Base-by-base conservation (phyloP, 2,797 vertebrate species). In the Tauraco hartlaubi region DNA sequence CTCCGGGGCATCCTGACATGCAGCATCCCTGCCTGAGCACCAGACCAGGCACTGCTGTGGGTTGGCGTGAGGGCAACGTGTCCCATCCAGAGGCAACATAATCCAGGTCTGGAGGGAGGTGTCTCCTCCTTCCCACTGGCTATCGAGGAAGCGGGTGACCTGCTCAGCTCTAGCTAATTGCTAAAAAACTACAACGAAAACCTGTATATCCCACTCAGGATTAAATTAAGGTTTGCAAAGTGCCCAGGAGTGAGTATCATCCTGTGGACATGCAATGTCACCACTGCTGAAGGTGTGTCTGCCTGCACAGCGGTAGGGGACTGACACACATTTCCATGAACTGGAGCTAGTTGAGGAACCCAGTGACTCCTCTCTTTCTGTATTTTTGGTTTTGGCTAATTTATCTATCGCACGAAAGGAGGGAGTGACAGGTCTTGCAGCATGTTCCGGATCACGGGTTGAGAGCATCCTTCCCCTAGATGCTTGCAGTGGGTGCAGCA, bases 1-100 rank as follows among this genome's bases (percentile, higher is more conserved):
- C 41, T 51, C 37, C 2, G 1, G 29, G 41, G 21, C 72, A 82
- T 33, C 62, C 26, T 2, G 2, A 41, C 0, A 0, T n/a, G 28
- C 54, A 63, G 31, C 49, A 67, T 39, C 33, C 52, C 41, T 56
- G 18, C 52, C 72, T 5, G 11, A 67, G 33, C 23, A 3, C 29
- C 33, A 80, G 54, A 48, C 37, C 20, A 7, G 23, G 31, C 15
- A 11, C 68, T 26, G 69, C 44, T 29, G 21, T 0, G 0, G 31
- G 23, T 48, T 20, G 17, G 14, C 3, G 1, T 18, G 64, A 81
- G n/a, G 35, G n/a, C 19, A 61, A 23, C 2, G 0, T 5, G 26
- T n/a, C 41, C 54, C 46, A n/a, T 26, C 7, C 76, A 33, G 61
- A 48, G 25, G 29, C 19, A 71, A n/a, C 11, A 3, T 8, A 37